Evolutionary conservation across 2,113 vertebrate species (phyloP).

Genomic region (Serinus canaria): DNA sequence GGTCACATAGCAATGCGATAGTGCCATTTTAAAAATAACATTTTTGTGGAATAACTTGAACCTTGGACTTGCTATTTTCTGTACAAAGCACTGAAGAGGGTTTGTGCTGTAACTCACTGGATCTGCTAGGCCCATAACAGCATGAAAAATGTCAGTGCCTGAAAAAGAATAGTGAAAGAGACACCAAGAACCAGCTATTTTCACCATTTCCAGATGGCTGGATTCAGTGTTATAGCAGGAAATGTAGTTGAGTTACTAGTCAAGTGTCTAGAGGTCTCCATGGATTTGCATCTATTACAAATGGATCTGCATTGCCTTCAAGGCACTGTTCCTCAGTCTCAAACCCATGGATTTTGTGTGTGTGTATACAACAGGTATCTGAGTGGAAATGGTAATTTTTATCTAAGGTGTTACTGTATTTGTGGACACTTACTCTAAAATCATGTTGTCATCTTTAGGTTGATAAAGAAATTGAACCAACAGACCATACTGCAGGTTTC

Average conservation of each 20-base stretch:
- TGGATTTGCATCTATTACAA: not conserved
- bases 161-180: not conserved
- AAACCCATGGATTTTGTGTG: not conserved
- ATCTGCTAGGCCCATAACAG: not conserved
- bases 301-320: not conserved
- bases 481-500: slow-evolving; percentile 93
- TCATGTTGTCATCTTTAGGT: slow-evolving; percentile 62
- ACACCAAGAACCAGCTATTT: not conserved
- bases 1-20: not conserved
- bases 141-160: not conserved
- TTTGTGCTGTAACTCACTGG: not conserved
- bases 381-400: not conserved
- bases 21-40: not conserved
- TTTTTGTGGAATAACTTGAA: not conserved
- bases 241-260: not conserved
- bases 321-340: not conserved
- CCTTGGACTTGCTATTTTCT: not conserved
- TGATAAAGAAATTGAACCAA: slow-evolving; percentile 92
- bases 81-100: not conserved
- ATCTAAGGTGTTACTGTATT: not conserved
- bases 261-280: not conserved
- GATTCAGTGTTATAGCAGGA: not conserved
- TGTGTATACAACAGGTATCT: not conserved
- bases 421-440: not conserved
- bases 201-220: not conserved